phyloP scores from a whole-genome alignment of 2,113 vertebrate species.

The Mystacornis crossleyi region DNA sequence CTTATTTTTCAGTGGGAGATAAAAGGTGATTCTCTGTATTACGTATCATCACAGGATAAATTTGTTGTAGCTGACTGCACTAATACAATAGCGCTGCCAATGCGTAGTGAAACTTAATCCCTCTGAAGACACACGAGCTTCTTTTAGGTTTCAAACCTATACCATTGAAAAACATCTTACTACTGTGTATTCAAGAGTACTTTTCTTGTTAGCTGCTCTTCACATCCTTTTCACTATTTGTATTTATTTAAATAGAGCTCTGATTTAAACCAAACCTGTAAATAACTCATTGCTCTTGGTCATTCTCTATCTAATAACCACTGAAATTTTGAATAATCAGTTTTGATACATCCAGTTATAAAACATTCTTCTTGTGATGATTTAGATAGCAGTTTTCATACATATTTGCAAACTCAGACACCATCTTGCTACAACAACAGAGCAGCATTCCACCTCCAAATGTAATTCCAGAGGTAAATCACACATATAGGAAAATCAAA shows the following conservation, averaged over 20 bases:
- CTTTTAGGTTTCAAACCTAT: slow-evolving; percentile 56
- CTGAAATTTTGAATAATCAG: slow-evolving; percentile 47
- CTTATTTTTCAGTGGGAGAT: not conserved
- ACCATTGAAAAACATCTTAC: slow-evolving; percentile 36
- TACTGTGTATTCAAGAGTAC: not conserved
- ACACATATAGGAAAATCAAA: slow-evolving; percentile 46
- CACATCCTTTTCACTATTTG: slow-evolving; percentile 18
- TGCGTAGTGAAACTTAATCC: not conserved
- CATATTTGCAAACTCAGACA: slow-evolving; percentile 49
- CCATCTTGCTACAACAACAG: slow-evolving; percentile 32
- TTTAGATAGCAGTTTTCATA: slow-evolving; percentile 43
- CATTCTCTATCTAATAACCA: slow-evolving; percentile 50
- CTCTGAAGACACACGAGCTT: not conserved
- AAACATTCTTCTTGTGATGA: slow-evolving; percentile 29
- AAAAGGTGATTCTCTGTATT: not conserved
- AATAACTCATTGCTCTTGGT: slow-evolving; percentile 37
- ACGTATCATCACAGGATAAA: not conserved
- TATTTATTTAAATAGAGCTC: slow-evolving; percentile 1
- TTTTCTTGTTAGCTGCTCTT: slow-evolving; percentile 48
- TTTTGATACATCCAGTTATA: slow-evolving; percentile 49
- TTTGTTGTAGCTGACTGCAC: not conserved
- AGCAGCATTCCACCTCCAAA: slow-evolving; percentile 40
- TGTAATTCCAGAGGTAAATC: slow-evolving; percentile 46
- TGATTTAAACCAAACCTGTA: slow-evolving; percentile 62
- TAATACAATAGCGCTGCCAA: not conserved